A percentile compares a stretch with the other conserved stretches of the same genome.
Conservation (phyloP, 1,140 invertebrate species). For the Drosophila persimilis region DNA sequence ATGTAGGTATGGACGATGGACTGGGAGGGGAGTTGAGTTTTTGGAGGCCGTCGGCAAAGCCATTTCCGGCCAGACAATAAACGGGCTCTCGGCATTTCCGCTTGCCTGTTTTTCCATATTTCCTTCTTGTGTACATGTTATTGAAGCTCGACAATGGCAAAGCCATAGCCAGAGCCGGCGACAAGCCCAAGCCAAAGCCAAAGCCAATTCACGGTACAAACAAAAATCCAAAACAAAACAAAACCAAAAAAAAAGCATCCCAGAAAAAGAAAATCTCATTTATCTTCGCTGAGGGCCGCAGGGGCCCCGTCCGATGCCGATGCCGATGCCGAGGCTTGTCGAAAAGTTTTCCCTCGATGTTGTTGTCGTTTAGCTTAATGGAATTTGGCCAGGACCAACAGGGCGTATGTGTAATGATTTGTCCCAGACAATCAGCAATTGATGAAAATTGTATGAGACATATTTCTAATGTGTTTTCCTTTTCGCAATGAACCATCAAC, state of each 20-base stretch:
- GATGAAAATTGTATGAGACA: conserved; percentile 69
- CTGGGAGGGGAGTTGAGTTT: background rate
- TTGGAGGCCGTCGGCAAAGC: conserved; percentile 62
- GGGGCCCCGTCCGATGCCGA: conserved; percentile 35
- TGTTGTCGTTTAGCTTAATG: conserved; percentile 77
- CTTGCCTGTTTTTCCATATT: conserved; percentile 31
- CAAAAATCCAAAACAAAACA: conserved; percentile 41
- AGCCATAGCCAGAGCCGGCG: conserved; percentile 60
- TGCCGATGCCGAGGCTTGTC: conserved; percentile 62
- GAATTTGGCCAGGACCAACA: conserved; percentile 51
- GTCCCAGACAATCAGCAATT: conserved; percentile 47
- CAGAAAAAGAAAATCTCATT: conserved; percentile 69
- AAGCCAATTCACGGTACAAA: conserved; percentile 63
- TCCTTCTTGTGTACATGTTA: conserved; percentile 47
- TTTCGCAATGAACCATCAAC: background rate
- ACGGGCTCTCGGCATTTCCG: conserved; percentile 67
- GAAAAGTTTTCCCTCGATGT: conserved; percentile 44
- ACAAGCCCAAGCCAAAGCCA: conserved; percentile 43
- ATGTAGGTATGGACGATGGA: background rate
- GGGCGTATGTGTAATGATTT: conserved; percentile 52
- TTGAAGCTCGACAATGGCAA: conserved; percentile 49
- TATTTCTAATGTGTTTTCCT: conserved; percentile 40
- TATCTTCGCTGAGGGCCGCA: conserved; percentile 59
- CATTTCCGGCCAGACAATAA: conserved; percentile 79
- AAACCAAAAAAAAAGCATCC: conserved; percentile 13